phyloP scores from a whole-genome alignment of 2,797 vertebrate genomes.

The Pseudocheirus occidentalis region DNA sequence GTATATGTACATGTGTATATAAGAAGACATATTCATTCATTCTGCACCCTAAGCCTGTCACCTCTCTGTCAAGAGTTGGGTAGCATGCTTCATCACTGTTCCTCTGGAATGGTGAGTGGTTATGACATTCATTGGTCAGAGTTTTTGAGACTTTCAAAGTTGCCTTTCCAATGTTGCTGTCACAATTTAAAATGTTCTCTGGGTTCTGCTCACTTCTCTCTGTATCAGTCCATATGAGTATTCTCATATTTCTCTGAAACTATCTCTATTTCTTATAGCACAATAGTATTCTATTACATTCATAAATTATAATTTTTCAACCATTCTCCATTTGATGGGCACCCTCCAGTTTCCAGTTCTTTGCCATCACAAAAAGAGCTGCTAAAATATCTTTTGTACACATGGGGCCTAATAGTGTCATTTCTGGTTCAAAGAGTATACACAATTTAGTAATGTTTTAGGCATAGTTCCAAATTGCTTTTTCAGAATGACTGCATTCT shows the following conservation, averaged over 20 bases:
- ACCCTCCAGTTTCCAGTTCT: neutral
- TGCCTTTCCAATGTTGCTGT: neutral
- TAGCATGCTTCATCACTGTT: neutral
- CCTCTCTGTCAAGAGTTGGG: neutral
- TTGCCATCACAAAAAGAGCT: neutral
- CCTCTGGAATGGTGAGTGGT: neutral
- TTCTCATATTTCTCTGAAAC: neutral
- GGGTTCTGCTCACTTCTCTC: neutral
- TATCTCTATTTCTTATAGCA: neutral
- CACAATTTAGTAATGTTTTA: constrained; percentile 1
- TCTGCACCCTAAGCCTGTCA: neutral
- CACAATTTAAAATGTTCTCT: neutral
- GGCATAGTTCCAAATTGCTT: neutral
- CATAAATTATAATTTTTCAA: neutral
- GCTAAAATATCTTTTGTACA: neutral
- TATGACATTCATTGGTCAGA: neutral
- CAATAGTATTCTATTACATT: neutral
- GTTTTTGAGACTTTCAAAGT: neutral
- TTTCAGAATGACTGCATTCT: constrained; percentile 4
- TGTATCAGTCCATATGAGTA: neutral
- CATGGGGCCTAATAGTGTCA: neutral
- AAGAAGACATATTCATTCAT: neutral
- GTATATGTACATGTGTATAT: neutral
- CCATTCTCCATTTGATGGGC: neutral
- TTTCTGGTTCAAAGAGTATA: constrained; percentile 1